These are phyloP conservation scores for Coryphaenoides rupestris DNA, from an alignment of 2,113 vertebrate species.

Conservation along the genomic window DNA sequence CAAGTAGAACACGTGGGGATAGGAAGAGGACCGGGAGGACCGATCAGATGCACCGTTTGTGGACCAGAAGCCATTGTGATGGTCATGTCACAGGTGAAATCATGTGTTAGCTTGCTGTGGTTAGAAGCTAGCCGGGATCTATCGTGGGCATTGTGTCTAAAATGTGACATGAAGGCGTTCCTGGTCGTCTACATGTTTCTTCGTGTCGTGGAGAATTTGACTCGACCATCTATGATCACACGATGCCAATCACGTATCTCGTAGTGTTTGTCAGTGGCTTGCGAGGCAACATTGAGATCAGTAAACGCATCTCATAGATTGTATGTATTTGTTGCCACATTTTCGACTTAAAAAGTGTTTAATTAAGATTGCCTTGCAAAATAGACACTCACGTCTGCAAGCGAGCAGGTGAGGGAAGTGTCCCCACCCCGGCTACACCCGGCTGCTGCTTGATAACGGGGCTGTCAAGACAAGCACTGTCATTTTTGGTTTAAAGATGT, in stretches of 20 bases:
- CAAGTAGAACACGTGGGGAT: too few species aligned
- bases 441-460: too few species aligned
- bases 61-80: not conserved
- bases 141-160: not conserved
- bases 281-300: not conserved
- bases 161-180: not conserved
- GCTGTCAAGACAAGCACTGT: too few species aligned
- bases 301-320: not conserved
- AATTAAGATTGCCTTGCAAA: too few species aligned
- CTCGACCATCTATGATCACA: not conserved
- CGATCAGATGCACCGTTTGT: not conserved
- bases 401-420: too few species aligned
- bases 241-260: not conserved
- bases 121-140: not conserved
- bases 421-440: too few species aligned
- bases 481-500: too few species aligned
- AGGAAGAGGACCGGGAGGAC: too few species aligned
- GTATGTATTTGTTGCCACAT: too few species aligned
- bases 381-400: too few species aligned
- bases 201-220: not conserved
- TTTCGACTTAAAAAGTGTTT: too few species aligned
- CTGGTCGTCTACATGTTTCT: not conserved
- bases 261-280: not conserved
- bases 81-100: not conserved
- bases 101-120: not conserved